Conservation (phyloP, 2,888 invertebrate genomes). For the Xanthia togata region DNA sequence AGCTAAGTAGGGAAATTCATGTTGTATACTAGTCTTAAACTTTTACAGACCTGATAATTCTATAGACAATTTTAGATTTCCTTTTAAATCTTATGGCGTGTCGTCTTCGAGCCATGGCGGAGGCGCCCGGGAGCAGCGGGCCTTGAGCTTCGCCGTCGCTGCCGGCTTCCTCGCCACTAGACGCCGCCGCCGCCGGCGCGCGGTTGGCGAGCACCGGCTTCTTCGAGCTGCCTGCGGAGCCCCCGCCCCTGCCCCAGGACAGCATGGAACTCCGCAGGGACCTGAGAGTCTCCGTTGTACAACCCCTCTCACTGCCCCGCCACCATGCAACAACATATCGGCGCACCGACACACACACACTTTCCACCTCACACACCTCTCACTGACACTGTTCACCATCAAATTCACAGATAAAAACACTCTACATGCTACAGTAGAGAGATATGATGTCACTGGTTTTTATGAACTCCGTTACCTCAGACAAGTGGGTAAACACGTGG, state of each 20-base stretch:
- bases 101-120: constrained; percentile 86
- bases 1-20: neutral
- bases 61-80: constrained; percentile 86
- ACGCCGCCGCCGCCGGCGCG: constrained; percentile 63
- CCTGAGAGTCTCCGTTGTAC: constrained; percentile 89
- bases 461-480: constrained; percentile 43
- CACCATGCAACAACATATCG: constrained; percentile 89
- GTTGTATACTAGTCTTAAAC: neutral
- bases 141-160: constrained; percentile 79
- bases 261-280: constrained; percentile 88
- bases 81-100: constrained; percentile 87
- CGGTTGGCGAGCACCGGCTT: constrained; percentile 71
- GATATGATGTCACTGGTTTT: constrained; percentile 67
- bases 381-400: constrained; percentile 75
- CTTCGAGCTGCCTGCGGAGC: constrained; percentile 78
- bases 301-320: constrained; percentile 82
- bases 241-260: constrained; percentile 83
- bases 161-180: constrained; percentile 74
- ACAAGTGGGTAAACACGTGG: constrained; percentile 74
- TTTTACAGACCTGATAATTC: constrained; percentile 82
- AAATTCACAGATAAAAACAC: constrained; percentile 67
- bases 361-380: constrained; percentile 74
- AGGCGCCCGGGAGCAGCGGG: constrained; percentile 84
- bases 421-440: constrained; percentile 64
- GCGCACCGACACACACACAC: constrained; percentile 78